phyloP scores from a whole-genome alignment of 2,113 vertebrate species.

The Sinocyclocheilus maitianheensis region DNA sequence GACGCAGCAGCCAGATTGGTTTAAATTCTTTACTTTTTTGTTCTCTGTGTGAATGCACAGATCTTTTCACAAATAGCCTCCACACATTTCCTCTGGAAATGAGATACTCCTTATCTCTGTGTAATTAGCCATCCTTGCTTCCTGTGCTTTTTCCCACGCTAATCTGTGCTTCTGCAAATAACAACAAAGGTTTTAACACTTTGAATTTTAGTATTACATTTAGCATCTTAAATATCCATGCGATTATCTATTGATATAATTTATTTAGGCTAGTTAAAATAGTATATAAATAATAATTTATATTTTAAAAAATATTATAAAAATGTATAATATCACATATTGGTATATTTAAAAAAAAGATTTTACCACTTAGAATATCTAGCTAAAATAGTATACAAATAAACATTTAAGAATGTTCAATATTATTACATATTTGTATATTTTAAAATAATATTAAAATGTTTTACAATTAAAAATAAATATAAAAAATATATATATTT shows the following conservation, averaged over 20 bases:
- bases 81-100: slow-evolving; percentile 33
- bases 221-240: not conserved
- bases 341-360: not conserved
- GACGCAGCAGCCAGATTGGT: not conserved
- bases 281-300: not conserved
- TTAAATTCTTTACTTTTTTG: not conserved
- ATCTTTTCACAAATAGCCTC: slow-evolving; percentile 23
- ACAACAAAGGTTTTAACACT: not conserved
- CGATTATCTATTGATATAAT: not conserved
- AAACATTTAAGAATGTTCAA: not conserved
- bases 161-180: slow-evolving; percentile 15
- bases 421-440: not conserved
- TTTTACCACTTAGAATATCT: not conserved
- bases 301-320: not conserved
- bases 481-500: not conserved
- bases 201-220: not conserved
- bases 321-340: not conserved
- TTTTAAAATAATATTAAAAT: not conserved
- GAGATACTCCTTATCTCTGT: not conserved
- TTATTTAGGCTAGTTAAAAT: not conserved
- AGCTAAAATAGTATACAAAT: not conserved
- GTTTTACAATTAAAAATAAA: not conserved
- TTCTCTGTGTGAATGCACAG: slow-evolving; percentile 5
- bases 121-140: slow-evolving; percentile 10
- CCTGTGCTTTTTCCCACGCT: slow-evolving; percentile 13